Base-by-base conservation (phyloP, 2,797 vertebrate species). In the Mastacembelus armatus region DNA sequence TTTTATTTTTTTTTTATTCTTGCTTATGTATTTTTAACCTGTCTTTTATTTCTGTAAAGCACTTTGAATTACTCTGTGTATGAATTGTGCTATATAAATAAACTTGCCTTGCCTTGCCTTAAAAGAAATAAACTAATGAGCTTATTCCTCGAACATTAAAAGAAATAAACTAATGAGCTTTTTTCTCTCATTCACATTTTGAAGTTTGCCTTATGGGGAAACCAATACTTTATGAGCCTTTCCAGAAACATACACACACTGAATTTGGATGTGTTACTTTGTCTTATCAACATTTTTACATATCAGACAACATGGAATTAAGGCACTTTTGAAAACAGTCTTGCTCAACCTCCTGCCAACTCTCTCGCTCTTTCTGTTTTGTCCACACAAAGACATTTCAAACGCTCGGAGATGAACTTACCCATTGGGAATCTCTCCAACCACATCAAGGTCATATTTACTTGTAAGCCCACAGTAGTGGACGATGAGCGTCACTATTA, bases 341-440 rank as follows among this genome's bases (percentile, higher is more conserved):
- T 60, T 47, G 43, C 4, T 24, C 7, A 3, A 24, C 26, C 43
- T 10, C 49, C 30, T 63, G 7, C 29, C 10, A 38, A 38, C 42
- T 32, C 35, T 18, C 27, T 7, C 8, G 12, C 19, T 26, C 30
- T 45, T 48, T 78, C 35, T 29, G 7, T 60, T 44, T 49, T 16
- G 14, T 49, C 18, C 4, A 36, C 10, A 48, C 22, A 33, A 21
- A 29, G 30, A 52, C 30, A 51, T 35, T 33, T 40, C 18, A 44
- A 18, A 30, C n/a, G 18, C 11, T 42, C 16, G 61, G 9, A 70
- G 9, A 49, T 44, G 11, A 70, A 82, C 96, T 93, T 71, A 98
- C 97, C 96, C 96, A 1, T 89, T 91, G 57, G 97, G 95, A 83
- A 99, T 97, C 45, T 90, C 63, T 56, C 96, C 96, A 64, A 98